phyloP scores from a whole-genome alignment of 2,113 vertebrate genomes.

The Uria lomvia region DNA sequence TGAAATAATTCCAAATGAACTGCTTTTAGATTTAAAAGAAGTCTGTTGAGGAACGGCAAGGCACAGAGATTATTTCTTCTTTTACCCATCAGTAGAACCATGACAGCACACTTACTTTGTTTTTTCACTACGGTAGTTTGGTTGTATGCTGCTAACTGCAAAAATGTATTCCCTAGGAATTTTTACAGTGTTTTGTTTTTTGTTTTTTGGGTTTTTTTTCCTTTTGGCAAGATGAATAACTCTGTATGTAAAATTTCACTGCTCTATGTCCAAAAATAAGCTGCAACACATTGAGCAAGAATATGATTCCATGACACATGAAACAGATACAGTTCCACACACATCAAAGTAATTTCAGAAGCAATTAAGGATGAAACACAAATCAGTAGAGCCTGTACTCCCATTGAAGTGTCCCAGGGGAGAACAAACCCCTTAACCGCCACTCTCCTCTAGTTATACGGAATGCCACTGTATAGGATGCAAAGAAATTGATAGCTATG shows the following conservation, averaged over 20 bases:
- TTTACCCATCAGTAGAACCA: background rate
- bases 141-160: background rate
- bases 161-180: background rate
- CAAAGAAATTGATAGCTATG: background rate
- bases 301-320: slow-evolving; percentile 58
- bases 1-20: background rate
- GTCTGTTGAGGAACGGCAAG: background rate
- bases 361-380: slow-evolving; percentile 64
- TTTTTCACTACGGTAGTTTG: background rate
- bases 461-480: background rate
- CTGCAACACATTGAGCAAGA: slow-evolving; percentile 10
- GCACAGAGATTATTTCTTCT: background rate
- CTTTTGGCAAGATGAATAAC: slow-evolving; percentile 14
- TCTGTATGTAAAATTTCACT: slow-evolving; percentile 46
- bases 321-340: slow-evolving; percentile 65
- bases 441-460: background rate
- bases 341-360: slow-evolving; percentile 73
- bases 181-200: background rate
- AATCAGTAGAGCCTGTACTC: background rate
- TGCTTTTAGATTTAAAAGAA: background rate
- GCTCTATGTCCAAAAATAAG: slow-evolving; percentile 30
- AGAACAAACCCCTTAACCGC: background rate
- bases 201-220: background rate
- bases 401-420: slow-evolving; percentile 24
- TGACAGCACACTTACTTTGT: background rate